These are phyloP conservation scores for Probosciger aterrimus DNA, from an alignment of 2,113 vertebrate species.

Conservation along the genomic window DNA sequence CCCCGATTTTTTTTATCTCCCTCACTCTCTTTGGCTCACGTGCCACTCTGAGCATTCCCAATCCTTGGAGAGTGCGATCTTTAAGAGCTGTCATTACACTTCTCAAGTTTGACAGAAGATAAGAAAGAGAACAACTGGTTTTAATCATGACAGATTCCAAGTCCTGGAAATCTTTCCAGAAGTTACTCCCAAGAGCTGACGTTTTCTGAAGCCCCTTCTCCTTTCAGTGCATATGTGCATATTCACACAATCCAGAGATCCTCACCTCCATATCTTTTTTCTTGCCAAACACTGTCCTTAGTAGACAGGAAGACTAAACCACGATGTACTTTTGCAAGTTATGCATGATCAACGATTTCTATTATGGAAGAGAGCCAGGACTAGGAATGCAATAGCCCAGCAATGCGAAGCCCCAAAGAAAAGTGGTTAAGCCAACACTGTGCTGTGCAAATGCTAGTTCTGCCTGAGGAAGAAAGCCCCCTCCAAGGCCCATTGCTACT, in stretches of 20 bases:
- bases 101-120: conserved; percentile 61
- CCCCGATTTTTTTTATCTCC: not conserved
- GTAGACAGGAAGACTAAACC: conserved; percentile 19
- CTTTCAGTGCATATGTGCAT: not conserved
- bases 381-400: not conserved
- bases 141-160: conserved; percentile 58
- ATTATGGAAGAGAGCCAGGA: conserved; percentile 8
- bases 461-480: not conserved
- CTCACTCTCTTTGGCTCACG: conserved; percentile 32
- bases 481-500: not conserved
- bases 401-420: not conserved
- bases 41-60: conserved; percentile 52
- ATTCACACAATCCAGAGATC: not conserved
- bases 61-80: conserved; percentile 40
- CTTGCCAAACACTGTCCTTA: not conserved
- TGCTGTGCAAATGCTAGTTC: not conserved
- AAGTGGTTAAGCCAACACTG: not conserved
- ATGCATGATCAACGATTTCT: not conserved
- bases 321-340: not conserved
- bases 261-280: not conserved
- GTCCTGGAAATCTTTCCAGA: conserved; percentile 51
- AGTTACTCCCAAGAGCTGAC: conserved; percentile 18
- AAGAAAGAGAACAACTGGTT: conserved; percentile 55
- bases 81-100: conserved; percentile 63
- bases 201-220: conserved; percentile 1